Percentiles rank a stretch among this genome's conserved stretches.
phyloP scores from a whole-genome alignment of 2,888 invertebrate species.

The Dichetophora obliterata region DNA sequence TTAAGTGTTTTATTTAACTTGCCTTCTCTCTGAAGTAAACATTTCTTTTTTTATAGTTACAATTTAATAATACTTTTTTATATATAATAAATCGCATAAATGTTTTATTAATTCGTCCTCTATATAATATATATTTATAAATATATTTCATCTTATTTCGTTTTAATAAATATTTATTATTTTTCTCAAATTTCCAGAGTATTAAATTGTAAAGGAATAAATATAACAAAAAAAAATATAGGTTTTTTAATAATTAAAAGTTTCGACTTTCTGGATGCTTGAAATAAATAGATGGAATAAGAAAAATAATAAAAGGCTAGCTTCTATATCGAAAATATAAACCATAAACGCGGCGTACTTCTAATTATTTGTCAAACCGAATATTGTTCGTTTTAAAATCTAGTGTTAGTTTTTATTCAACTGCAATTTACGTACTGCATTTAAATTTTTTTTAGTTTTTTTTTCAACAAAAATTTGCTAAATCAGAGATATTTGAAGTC shows the following conservation, averaged over 20 bases:
- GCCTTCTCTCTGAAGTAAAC: slow-evolving; percentile 8
- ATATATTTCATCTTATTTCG: slow-evolving; percentile 4
- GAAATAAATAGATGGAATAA: neutral
- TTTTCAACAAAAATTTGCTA: slow-evolving; percentile 9
- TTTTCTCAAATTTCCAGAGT: slow-evolving; percentile 3
- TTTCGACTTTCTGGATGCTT: neutral
- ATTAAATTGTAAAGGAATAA: neutral
- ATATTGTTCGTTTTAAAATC: neutral
- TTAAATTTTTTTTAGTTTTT: slow-evolving; percentile 20
- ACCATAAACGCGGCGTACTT: no score
- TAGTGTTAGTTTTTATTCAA: neutral
- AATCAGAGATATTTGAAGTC: slow-evolving; percentile 17
- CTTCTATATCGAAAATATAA: no score
- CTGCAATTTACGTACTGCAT: slow-evolving; percentile 13
- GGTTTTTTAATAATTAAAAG: neutral
- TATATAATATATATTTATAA: slow-evolving; percentile 30
- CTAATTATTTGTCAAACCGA: no score
- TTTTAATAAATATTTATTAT: slow-evolving; percentile 24
- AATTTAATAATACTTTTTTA: slow-evolving; percentile 36
- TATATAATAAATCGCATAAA: slow-evolving; percentile 36
- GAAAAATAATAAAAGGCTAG: no score
- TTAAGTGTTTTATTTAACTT: slow-evolving; percentile 16
- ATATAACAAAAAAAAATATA: neutral
- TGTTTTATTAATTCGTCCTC: slow-evolving; percentile 30
- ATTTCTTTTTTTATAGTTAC: slow-evolving; percentile 33